Percentiles rank a stretch among this genome's conserved stretches.
Conservation (phyloP, 2,797 vertebrate genomes). For the Pristis pectinata region DNA sequence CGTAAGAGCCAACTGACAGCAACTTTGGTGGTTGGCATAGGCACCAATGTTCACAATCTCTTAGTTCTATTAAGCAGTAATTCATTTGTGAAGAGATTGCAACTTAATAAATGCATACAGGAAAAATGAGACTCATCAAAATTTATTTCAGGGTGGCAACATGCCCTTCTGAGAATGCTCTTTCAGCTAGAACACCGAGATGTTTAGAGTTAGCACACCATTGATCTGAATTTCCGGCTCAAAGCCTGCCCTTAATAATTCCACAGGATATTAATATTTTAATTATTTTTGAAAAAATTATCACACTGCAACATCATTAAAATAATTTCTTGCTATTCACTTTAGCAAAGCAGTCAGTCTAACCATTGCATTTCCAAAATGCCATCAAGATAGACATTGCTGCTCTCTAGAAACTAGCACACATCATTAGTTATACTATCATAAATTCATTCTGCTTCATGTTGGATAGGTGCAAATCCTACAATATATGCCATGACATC, state of each 20-base stretch:
- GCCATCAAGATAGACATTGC: neutral
- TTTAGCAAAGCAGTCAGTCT: neutral
- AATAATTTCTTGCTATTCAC: neutral
- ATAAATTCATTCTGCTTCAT: neutral
- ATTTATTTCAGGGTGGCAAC: neutral
- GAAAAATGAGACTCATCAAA: neutral
- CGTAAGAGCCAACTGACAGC: neutral
- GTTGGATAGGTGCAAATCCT: neutral
- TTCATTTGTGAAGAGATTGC: neutral
- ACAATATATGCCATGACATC: neutral
- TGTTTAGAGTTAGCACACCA: neutral
- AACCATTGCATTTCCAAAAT: neutral
- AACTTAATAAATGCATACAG: neutral
- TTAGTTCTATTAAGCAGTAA: constrained; percentile 1
- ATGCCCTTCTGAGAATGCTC: neutral
- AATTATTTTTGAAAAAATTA: neutral
- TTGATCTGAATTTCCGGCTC: neutral
- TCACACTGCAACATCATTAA: neutral
- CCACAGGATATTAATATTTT: neutral
- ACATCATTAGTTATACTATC: neutral
- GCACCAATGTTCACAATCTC: neutral
- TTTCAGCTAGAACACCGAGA: neutral
- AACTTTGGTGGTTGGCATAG: neutral
- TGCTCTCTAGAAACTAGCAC: neutral
- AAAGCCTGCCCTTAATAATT: neutral